A percentile compares a stretch with the other conserved stretches of the same genome.
These are phyloP conservation scores for Colostygia pectinataria DNA, from an alignment of 2,888 invertebrate genomes.

Conservation along the genomic window DNA sequence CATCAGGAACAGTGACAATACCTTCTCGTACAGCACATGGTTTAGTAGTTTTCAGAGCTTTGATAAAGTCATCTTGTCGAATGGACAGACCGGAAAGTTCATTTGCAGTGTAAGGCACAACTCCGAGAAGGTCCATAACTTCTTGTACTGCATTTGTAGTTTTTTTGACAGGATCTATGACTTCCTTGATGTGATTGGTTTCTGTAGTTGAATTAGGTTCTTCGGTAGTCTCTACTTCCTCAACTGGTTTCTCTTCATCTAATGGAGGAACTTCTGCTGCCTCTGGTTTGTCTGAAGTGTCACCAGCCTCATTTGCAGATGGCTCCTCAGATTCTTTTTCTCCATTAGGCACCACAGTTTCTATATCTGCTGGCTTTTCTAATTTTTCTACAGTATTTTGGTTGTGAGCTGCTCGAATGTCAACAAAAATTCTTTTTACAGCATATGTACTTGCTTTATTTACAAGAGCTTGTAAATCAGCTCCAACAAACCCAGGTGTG, in stretches of 20 bases:
- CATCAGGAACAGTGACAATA: conserved; percentile 98
- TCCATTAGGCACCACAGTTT: conserved; percentile 62
- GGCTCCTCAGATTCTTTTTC: conserved; percentile 44
- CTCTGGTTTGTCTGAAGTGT: conserved; percentile 43
- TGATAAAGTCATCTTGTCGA: conserved; percentile 88
- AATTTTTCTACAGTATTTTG: conserved; percentile 28
- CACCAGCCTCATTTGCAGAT: conserved; percentile 36
- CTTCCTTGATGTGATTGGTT: conserved; percentile 37
- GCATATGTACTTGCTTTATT: conserved; percentile 95
- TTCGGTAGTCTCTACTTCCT: conserved; percentile 33
- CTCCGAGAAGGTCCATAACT: conserved; percentile 86
- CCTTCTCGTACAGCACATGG: conserved; percentile 98
- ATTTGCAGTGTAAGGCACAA: conserved; percentile 84
- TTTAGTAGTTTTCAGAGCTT: conserved; percentile 91
- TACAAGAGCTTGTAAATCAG: conserved; percentile 93
- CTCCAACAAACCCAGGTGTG: conserved; percentile 98
- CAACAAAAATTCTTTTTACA: conserved; percentile 84
- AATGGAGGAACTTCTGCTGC: conserved; percentile 29
- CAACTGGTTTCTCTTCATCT: conserved; percentile 41
- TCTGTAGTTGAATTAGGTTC: conserved; percentile 33
- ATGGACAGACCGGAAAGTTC: conserved; percentile 86
- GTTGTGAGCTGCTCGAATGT: conserved; percentile 52
- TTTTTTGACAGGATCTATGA: conserved; percentile 36
- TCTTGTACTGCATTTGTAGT: conserved; percentile 67
- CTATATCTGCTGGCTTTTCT: conserved; percentile 41